Conservation (phyloP, 2,113 vertebrate species). For the Hiodon alosoides region DNA sequence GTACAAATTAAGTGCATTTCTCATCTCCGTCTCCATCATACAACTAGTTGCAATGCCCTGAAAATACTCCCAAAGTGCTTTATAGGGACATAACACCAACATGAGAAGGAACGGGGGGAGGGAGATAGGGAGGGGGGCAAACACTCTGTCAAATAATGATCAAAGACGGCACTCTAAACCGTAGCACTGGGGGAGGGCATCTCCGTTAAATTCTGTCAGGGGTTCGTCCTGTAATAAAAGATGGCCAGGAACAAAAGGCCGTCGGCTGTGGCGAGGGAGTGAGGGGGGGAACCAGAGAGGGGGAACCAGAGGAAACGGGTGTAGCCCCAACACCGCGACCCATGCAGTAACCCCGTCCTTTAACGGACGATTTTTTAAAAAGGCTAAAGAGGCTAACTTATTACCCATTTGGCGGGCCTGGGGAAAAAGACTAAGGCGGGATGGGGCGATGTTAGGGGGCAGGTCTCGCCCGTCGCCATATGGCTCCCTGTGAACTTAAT, state of each 20-base stretch:
- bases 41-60: background rate
- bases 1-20: background rate
- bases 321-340: conserved; percentile 40
- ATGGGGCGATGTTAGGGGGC: background rate
- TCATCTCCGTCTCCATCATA: background rate
- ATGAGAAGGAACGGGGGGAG: background rate
- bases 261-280: conserved; percentile 25
- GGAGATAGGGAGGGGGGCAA: conserved; percentile 24
- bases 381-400: conserved; percentile 50
- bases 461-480: too few relatives aligned
- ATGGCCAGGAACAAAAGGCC: conserved; percentile 38
- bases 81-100: conserved; percentile 30
- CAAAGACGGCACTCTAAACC: conserved; percentile 31
- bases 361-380: conserved; percentile 42
- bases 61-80: conserved; percentile 26
- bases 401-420: conserved; percentile 53
- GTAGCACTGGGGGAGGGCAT: conserved; percentile 42
- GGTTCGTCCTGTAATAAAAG: conserved; percentile 46
- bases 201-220: conserved; percentile 45
- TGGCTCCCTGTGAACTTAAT: background rate
- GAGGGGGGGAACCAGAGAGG: conserved; percentile 20
- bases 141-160: conserved; percentile 39
- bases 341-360: conserved; percentile 46
- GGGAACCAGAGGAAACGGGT: conserved; percentile 1
- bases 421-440: conserved; percentile 6